Conservation (phyloP, 2,113 vertebrate genomes). For the Myiagra hebetior region DNA sequence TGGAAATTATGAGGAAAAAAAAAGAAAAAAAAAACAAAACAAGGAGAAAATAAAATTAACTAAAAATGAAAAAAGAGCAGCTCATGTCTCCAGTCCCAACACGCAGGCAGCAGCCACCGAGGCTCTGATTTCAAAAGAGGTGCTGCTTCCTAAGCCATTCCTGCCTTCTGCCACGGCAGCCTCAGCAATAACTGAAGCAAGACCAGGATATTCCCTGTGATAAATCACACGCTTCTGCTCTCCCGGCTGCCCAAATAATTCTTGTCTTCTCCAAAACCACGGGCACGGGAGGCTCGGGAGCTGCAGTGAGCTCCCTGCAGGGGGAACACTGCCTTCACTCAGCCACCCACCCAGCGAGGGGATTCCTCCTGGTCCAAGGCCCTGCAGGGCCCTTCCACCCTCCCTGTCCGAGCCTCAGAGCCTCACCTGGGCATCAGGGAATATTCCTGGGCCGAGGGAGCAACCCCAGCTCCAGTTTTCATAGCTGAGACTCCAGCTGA, state of each 20-base stretch:
- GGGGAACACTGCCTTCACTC: background rate
- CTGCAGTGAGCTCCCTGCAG: background rate
- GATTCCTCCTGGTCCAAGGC: background rate
- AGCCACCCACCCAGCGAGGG: fast-evolving
- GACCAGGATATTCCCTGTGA: background rate
- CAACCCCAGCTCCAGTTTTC: background rate
- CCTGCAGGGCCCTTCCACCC: too few relatives aligned
- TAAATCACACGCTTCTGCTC: background rate
- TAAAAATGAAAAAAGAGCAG: background rate
- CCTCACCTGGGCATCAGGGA: too few relatives aligned
- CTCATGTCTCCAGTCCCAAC: background rate
- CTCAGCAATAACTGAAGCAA: background rate
- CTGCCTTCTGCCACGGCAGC: background rate
- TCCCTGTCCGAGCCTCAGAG: background rate
- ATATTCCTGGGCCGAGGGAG: background rate
- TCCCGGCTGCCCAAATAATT: background rate
- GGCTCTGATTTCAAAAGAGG: conserved; percentile 20
- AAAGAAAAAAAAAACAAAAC: background rate
- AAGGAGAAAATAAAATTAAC: background rate
- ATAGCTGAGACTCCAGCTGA: fast-evolving
- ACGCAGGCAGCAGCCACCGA: background rate
- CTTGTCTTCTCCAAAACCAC: background rate
- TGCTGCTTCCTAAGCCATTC: background rate
- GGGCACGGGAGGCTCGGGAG: background rate
- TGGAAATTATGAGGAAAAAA: background rate